Percentiles rank a stretch among this genome's conserved stretches.
phyloP scores from a whole-genome alignment of 2,113 vertebrate genomes.

The Ceuthmochares aereus region DNA sequence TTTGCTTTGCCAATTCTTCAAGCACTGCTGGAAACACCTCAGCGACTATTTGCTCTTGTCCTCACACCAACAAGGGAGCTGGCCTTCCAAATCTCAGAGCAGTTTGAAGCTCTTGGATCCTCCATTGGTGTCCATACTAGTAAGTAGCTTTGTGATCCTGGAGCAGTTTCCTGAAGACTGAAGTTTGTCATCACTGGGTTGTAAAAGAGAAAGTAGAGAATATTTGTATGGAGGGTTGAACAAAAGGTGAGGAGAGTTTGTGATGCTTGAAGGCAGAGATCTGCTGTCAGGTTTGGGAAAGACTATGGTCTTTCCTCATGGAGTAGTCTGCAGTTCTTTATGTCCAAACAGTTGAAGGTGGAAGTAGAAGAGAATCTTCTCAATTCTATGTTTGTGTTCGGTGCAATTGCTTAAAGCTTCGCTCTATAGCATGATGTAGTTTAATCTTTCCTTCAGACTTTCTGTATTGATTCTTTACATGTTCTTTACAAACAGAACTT shows the following conservation, averaged over 20 bases:
- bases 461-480: not conserved
- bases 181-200: not conserved
- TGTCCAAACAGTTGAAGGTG: not conserved
- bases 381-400: not conserved
- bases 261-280: not conserved
- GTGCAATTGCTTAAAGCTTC: not conserved
- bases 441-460: not conserved
- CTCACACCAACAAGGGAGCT: conserved; percentile 96
- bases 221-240: not conserved
- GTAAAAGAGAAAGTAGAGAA: not conserved
- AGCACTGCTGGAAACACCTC: conserved; percentile 86
- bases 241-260: not conserved
- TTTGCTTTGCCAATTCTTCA: conserved; percentile 97
- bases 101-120: conserved; percentile 97
- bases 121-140: conserved; percentile 93
- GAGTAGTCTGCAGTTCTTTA: not conserved
- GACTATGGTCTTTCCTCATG: not conserved
- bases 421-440: not conserved
- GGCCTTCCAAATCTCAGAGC: conserved; percentile 97
- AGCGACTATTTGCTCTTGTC: conserved; percentile 92
- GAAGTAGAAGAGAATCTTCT: not conserved
- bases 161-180: not conserved
- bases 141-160: conserved; percentile 63
- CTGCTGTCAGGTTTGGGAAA: not conserved
- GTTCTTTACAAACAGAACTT: not conserved